Base-by-base conservation (phyloP, 2,113 vertebrate species). In the Sphaerodactylus townsendi region DNA sequence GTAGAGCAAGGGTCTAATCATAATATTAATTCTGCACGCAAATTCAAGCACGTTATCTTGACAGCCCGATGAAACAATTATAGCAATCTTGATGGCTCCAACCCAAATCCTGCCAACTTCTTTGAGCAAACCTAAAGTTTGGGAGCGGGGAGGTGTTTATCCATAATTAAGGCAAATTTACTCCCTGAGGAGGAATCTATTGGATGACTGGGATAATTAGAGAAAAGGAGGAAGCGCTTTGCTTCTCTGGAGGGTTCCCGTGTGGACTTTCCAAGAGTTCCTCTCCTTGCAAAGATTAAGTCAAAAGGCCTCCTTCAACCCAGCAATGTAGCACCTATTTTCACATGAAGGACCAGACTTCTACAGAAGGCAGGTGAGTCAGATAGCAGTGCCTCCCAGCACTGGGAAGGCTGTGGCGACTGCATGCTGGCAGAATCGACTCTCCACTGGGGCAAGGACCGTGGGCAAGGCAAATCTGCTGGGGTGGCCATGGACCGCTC, bases 131-230 rank as follows among this genome's bases (percentile, higher is more conserved):
- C n/a, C n/a, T n/a, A n/a, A n/a, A n/a, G n/a, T n/a, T n/a, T 44
- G 44, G 44, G 44, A 44, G 44, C 33, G 88, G 71, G 46, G 48
- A 1, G 28, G 69, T 35, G 85, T 82, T 70, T 5, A 85, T 77
- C 79, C 74, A 68, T 62, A 91, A 86, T 7, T 68, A 65, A 88
- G 72, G 50, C 7, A 85, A 83, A 85, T 71, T 74, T 88, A 53
- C 69, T 74, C 83, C 73, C 77, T 84, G 44, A 11, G n/a, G 4
- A 87, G 62, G 6, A 44, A 19, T n/a, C 84, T 83, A 81, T 76
- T 77, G 21, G 81, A 71, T 28, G 64, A 7, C 10, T 50, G 53
- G 41, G 56, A 37, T 53, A 87, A 66, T 65, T 48, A 86, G 86
- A 87, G 44, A 83, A 28, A 3, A 72, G 53, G 56, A 46, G 6